Conservation (phyloP, 2,113 vertebrate species). For the Leucopsar rothschildi region DNA sequence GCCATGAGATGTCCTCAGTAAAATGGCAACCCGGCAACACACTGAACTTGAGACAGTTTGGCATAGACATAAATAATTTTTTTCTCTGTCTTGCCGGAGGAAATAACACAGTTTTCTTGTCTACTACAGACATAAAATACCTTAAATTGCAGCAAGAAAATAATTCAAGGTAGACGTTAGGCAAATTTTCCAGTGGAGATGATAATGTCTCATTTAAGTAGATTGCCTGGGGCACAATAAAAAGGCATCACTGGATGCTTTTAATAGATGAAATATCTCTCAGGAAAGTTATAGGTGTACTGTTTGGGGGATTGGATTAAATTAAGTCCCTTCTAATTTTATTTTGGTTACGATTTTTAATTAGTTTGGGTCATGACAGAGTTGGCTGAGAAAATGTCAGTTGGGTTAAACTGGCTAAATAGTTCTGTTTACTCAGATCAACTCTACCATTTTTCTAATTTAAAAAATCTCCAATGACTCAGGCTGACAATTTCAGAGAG, state of each 20-base stretch:
- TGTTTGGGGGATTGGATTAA: neutral
- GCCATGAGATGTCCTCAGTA: neutral
- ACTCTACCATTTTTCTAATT: neutral
- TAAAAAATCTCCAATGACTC: neutral
- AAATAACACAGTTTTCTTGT: neutral
- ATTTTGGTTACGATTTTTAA: constrained; percentile 2
- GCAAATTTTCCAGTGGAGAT: neutral
- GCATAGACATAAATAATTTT: neutral
- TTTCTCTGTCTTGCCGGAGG: neutral
- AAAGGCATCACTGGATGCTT: neutral
- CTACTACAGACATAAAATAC: neutral
- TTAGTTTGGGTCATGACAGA: neutral
- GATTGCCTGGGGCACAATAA: neutral
- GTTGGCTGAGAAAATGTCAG: neutral
- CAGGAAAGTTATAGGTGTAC: neutral
- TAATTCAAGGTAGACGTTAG: neutral
- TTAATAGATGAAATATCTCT: neutral
- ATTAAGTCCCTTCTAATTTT: neutral
- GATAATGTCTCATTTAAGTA: neutral
- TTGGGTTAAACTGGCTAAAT: neutral
- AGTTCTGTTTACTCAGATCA: constrained; percentile 2
- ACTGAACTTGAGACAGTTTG: neutral
- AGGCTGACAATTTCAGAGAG: neutral
- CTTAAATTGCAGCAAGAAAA: neutral
- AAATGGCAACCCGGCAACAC: neutral